These are phyloP conservation scores for Gallinago undulata DNA, from an alignment of 2,113 vertebrate genomes.

Conservation along the genomic window DNA sequence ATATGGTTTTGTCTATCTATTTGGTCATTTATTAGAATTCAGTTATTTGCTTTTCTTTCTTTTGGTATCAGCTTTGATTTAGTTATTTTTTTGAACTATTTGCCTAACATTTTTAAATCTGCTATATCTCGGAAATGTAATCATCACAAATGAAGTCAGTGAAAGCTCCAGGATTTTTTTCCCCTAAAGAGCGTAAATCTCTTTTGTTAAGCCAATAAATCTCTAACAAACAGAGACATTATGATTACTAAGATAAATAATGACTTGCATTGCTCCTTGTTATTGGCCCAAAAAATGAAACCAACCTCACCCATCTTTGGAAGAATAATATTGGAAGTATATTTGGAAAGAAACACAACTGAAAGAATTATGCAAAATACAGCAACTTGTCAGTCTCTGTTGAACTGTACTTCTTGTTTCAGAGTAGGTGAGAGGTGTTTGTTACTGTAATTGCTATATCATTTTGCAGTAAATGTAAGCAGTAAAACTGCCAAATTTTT, in stretches of 20 bases:
- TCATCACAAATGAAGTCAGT: neutral
- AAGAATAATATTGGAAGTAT: neutral
- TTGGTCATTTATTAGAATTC: neutral
- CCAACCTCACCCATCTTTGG: neutral
- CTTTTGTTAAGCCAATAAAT: neutral
- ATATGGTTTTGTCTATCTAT: neutral
- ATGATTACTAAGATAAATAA: neutral
- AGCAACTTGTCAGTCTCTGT: neutral
- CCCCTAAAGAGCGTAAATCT: neutral
- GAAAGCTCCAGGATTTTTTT: neutral
- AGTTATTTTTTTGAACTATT: neutral
- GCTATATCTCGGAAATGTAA: neutral
- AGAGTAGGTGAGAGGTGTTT: neutral
- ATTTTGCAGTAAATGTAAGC: too few species aligned
- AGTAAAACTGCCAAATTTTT: neutral
- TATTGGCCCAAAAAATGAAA: neutral
- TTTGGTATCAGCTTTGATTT: neutral
- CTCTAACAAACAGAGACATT: neutral
- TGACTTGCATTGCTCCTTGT: neutral
- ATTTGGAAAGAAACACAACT: neutral
- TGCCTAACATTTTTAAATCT: neutral
- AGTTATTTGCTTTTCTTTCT: neutral
- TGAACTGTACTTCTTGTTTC: neutral
- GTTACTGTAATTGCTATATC: neutral
- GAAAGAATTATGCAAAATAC: neutral